Conservation (phyloP, 2,797 vertebrate species). For the Lerista edwardsae region DNA sequence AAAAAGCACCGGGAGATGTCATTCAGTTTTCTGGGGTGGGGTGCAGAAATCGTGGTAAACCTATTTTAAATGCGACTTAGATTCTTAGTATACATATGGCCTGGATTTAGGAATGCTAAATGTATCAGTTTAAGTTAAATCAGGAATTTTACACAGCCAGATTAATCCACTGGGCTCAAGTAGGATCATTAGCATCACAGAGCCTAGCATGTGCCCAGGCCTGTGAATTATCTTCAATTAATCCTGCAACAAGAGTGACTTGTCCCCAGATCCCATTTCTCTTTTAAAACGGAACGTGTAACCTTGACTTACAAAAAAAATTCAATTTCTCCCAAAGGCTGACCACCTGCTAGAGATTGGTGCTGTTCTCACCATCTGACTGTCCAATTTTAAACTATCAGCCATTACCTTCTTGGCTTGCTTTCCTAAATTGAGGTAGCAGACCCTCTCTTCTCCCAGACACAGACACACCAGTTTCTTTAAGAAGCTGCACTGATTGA, state of each 20-base stretch:
- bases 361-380: background rate
- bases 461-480: background rate
- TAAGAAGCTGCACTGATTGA: background rate
- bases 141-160: background rate
- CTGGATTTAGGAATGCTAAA: background rate
- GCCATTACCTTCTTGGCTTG: background rate
- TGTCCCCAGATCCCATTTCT: background rate
- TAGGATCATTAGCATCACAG: background rate
- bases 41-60: background rate
- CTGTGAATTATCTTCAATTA: background rate
- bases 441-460: background rate
- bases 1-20: background rate
- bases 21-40: background rate
- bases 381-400: background rate
- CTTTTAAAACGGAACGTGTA: background rate
- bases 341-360: background rate
- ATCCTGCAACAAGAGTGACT: background rate
- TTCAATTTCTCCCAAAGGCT: background rate
- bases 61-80: background rate
- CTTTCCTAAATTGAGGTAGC: background rate
- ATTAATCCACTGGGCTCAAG: background rate
- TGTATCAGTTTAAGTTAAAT: background rate
- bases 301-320: background rate
- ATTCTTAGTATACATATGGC: background rate
- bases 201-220: background rate